Percentiles rank a stretch among this genome's conserved stretches.
Evolutionary conservation across 2,888 invertebrate genomes (phyloP).

Genomic region (Torymus auratus): DNA sequence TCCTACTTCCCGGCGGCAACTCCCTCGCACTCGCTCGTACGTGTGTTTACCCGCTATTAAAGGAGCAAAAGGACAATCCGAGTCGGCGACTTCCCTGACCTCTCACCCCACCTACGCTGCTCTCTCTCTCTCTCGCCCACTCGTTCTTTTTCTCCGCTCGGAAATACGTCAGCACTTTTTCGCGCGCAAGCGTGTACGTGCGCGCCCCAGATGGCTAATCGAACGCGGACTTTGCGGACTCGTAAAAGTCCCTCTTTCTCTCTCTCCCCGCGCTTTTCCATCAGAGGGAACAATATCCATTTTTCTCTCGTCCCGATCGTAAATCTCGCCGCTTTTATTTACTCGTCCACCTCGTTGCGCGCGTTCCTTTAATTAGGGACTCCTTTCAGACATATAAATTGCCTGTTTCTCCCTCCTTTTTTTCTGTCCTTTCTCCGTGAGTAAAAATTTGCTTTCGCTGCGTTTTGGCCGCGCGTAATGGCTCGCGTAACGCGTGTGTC

Average conservation of each 20-base stretch:
- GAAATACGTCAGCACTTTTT: constrained; percentile 2
- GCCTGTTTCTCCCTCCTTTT: too few species aligned
- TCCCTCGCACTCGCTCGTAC: background rate
- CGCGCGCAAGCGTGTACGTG: constrained; percentile 40
- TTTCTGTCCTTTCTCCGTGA: too few species aligned
- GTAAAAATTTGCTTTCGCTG: too few species aligned
- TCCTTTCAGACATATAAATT: too few species aligned
- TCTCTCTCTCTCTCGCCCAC: constrained; percentile 41
- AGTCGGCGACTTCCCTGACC: constrained; percentile 17
- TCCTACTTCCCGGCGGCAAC: too few species aligned
- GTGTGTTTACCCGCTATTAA: constrained; percentile 57
- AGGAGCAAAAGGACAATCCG: constrained; percentile 54
- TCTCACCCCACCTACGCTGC: constrained; percentile 2
- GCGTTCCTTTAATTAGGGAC: constrained; percentile 32
- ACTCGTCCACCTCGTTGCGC: constrained; percentile 4
- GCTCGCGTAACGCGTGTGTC: too few species aligned
- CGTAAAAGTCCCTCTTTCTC: constrained; percentile 39
- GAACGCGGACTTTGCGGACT: constrained; percentile 57
- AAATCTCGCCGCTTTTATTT: constrained; percentile 42
- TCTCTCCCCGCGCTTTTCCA: constrained; percentile 7
- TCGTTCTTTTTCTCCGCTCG: constrained; percentile 26
- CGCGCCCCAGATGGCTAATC: constrained; percentile 49
- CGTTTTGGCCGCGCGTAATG: too few species aligned
- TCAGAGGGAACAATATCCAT: constrained; percentile 32
- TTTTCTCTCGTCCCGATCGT: constrained; percentile 45